Evolutionary conservation across 2,888 invertebrate species (phyloP).

Genomic region (Drosophila meridionalis): DNA sequence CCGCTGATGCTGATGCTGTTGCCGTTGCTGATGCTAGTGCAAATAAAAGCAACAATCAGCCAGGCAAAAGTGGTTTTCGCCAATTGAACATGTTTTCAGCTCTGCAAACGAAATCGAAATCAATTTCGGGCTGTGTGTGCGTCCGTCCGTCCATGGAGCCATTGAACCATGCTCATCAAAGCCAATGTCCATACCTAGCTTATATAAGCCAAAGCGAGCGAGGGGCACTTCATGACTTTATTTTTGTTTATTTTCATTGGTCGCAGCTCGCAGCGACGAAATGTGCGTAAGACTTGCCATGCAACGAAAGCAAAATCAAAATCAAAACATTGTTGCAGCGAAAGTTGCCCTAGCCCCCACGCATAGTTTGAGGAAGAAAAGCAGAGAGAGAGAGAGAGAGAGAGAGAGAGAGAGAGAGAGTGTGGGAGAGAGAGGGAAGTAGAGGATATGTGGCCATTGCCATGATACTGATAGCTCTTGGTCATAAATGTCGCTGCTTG

Average conservation of each 20-base stretch:
- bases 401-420: constrained; percentile 2
- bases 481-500: constrained; percentile 66
- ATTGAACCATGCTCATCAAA: constrained; percentile 76
- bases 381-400: not conserved
- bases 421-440: not conserved
- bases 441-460: constrained; percentile 37
- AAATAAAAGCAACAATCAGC: constrained; percentile 69
- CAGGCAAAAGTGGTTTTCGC: constrained; percentile 73
- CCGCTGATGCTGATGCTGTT: constrained; percentile 13
- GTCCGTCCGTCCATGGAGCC: constrained; percentile 51
- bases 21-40: constrained; percentile 28
- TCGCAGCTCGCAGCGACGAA: constrained; percentile 58
- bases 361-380: not conserved
- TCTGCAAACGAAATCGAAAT: constrained; percentile 68
- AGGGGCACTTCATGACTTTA: constrained; percentile 56
- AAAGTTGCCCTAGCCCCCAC: constrained; percentile 48
- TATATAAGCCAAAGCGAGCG: constrained; percentile 46
- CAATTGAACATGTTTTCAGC: constrained; percentile 67
- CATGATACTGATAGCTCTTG: constrained; percentile 67
- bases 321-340: constrained; percentile 54
- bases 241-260: constrained; percentile 68
- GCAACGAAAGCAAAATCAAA: constrained; percentile 10
- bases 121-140: constrained; percentile 62
- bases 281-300: constrained; percentile 59
- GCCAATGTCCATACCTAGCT: constrained; percentile 40